Percentiles rank a stretch among this genome's conserved stretches.
phyloP scores from a whole-genome alignment of 23 tunicate genomes.

The Styela clava region DNA sequence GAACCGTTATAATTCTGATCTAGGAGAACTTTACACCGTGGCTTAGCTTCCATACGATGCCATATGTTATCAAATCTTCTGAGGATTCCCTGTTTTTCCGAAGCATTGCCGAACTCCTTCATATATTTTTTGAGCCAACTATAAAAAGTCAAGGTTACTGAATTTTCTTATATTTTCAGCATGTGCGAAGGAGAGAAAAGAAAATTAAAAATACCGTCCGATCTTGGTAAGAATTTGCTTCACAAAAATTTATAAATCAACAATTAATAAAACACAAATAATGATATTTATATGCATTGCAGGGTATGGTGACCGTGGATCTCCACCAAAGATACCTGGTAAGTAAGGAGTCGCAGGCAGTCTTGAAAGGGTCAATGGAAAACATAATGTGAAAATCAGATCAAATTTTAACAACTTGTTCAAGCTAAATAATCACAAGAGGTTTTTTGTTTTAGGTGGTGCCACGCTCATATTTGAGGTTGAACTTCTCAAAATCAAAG shows the following conservation, averaged over 20 bases:
- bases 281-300: not conserved
- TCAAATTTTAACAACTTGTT: no score
- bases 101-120: no score
- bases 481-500: constrained; percentile 68
- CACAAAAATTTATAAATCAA: not conserved
- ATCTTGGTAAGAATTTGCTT: constrained; percentile 46
- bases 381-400: no score
- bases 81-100: no score
- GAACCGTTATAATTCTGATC: no score
- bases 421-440: no score
- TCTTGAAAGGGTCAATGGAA: not conserved
- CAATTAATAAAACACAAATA: not conserved
- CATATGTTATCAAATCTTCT: no score
- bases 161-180: constrained; percentile 35
- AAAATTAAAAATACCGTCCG: constrained; percentile 84
- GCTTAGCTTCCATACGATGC: no score
- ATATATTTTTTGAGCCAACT: no score
- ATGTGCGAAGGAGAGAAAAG: constrained; percentile 98
- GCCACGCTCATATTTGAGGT: constrained; percentile 80
- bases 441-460: constrained; percentile 14
- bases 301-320: constrained; percentile 90
- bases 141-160: no score
- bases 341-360: not conserved
- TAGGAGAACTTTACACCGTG: no score
- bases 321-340: constrained; percentile 69